Conservation (phyloP, 2,797 vertebrate species). For the Cuniculus paca region DNA sequence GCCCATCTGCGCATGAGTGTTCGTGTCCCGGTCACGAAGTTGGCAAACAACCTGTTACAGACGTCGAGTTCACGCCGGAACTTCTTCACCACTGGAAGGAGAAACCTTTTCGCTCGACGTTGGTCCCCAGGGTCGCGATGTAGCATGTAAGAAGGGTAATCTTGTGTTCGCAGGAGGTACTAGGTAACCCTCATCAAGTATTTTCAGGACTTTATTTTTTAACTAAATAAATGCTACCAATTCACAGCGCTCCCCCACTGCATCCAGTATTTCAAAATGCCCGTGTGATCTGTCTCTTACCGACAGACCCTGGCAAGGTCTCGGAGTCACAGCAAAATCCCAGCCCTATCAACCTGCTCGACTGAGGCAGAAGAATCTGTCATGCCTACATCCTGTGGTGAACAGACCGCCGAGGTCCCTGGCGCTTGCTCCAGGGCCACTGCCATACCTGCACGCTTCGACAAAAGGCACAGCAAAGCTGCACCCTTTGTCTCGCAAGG, state of each 20-base stretch:
- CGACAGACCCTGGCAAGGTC: background rate
- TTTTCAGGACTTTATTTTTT: background rate
- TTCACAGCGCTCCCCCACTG: background rate
- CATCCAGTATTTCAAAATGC: conserved; percentile 61
- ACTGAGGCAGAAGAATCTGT: background rate
- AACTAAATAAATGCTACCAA: background rate
- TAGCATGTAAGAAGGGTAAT: conserved; percentile 60
- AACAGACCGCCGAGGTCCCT: background rate
- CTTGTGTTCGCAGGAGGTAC: conserved; percentile 61
- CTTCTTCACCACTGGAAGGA: conserved; percentile 89
- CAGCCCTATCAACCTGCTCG: conserved; percentile 18
- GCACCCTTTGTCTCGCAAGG: background rate
- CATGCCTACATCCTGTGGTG: background rate
- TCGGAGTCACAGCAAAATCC: conserved; percentile 9
- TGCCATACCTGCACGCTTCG: background rate
- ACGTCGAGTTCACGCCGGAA: conserved; percentile 92
- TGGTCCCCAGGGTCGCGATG: background rate
- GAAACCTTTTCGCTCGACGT: conserved; percentile 57
- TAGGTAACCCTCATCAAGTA: conserved; percentile 65
- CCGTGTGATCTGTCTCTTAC: conserved; percentile 35
- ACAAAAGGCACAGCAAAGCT: background rate
- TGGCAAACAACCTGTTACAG: conserved; percentile 91
- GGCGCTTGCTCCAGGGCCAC: background rate
- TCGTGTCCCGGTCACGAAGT: conserved; percentile 90
- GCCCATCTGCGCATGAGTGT: conserved; percentile 88